Conservation (phyloP, 2,888 invertebrate genomes). For the Mellilla xanthometata region DNA sequence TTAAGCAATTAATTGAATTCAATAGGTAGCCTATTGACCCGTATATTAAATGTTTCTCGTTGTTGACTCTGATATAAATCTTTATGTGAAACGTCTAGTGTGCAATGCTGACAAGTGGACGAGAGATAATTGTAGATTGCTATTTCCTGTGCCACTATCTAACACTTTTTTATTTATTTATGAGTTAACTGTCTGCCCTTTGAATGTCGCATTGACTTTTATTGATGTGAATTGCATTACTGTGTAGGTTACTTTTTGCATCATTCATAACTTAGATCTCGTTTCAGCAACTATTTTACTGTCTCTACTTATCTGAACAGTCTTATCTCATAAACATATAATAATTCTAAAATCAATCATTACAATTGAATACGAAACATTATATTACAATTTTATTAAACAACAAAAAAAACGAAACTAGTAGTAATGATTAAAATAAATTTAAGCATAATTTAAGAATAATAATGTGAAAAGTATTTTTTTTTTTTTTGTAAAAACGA, state of each 20-base stretch:
- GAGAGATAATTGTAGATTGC: constrained; percentile 66
- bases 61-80: constrained; percentile 51
- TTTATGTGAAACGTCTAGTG: constrained; percentile 44
- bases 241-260: background rate
- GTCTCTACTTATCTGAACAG: no score
- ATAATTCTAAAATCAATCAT: no score
- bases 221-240: constrained; percentile 1
- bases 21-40: constrained; percentile 40
- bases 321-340: no score
- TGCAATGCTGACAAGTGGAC: constrained; percentile 45
- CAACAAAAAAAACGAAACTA: no score
- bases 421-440: no score
- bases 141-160: constrained; percentile 72
- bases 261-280: background rate
- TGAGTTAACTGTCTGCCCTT: constrained; percentile 44
- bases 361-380: no score
- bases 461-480: no score
- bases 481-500: no score
- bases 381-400: no score
- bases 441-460: no score
- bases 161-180: constrained; percentile 56
- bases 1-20: constrained; percentile 38
- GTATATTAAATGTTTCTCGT: constrained; percentile 36
- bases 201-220: constrained; percentile 10
- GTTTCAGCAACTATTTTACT: background rate